Conservation (phyloP, 2,888 invertebrate genomes). For the Myopa testacea region DNA sequence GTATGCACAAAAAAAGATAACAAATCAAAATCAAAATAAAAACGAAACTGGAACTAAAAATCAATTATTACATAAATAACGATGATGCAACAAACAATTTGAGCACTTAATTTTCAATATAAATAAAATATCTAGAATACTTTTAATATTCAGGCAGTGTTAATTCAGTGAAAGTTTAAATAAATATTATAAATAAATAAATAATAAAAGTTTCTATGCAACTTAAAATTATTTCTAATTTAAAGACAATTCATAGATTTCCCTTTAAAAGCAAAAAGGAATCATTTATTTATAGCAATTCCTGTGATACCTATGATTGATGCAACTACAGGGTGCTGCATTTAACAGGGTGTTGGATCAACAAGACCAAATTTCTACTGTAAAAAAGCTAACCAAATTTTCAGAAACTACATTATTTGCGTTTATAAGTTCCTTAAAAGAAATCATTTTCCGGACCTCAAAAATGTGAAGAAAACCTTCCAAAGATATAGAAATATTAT, state of each 20-base stretch:
- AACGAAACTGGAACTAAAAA: slow-evolving; percentile 26
- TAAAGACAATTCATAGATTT: too few species aligned
- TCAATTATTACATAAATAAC: slow-evolving; percentile 16
- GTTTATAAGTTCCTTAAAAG: neutral
- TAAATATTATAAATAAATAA: neutral
- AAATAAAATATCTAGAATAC: neutral
- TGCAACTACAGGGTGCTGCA: neutral
- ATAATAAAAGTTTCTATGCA: neutral
- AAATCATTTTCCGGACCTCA: neutral
- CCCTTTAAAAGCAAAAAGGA: too few species aligned
- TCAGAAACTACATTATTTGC: neutral
- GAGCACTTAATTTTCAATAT: neutral
- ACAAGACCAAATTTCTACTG: neutral
- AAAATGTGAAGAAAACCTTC: too few species aligned
- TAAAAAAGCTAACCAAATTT: neutral
- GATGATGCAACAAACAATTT: neutral
- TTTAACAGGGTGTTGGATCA: neutral
- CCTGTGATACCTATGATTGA: too few species aligned
- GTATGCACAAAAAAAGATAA: slow-evolving; percentile 55
- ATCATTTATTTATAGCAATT: too few species aligned
- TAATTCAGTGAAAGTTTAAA: neutral
- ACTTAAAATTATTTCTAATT: too few species aligned
- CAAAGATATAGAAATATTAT: too few species aligned
- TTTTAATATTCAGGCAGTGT: neutral
- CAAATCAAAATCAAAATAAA: slow-evolving; percentile 37